Base-by-base conservation (phyloP, 2,888 invertebrate genomes). In the Adelognathus sp. region DNA sequence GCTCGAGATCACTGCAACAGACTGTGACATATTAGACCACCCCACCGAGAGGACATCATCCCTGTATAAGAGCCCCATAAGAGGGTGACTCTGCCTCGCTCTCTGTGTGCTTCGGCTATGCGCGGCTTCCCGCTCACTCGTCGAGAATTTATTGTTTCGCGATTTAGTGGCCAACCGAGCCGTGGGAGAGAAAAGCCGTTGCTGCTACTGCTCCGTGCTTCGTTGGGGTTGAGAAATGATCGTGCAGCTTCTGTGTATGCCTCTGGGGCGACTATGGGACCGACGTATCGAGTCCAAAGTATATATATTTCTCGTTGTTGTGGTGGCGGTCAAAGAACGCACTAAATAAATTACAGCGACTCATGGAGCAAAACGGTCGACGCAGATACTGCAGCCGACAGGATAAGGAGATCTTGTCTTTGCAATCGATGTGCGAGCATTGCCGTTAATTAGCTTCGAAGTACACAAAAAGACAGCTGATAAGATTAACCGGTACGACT, bases 21-120 rank as follows among this genome's bases (percentile, higher is more conserved):
- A 91, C 91, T 91, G 90, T 91, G 91, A 91, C 91, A 88, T 90
- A 91, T 91, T 91, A 91, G 88, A 86, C 88, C 86, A 87, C 88
- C 90, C 90, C 88, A 76, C 88, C 80, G 82, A 85, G n/a, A n/a
- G 86, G 85, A 84, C 87, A 88, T 88, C 88, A 88, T 88, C 86
- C 86, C 82, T 82, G 76, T 71, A 82, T 86, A 87, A 87, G 88
- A 89, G 88, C 83, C 81, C 83, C 83, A 82, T 85, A 85, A 88
- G 87, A 85, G 86, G 85, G 84, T 83, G 82, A 82, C 81, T 83
- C 80, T 66, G 66, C 41, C 56, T n/a, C n/a, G n/a, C 21, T 21
- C 21, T 21, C 21, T 50, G 50, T 56, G 60, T 56, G 36, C 66
- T 67, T 46, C 64, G 60, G 61, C 61, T 82, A 79, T 76, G 54